phyloP scores from a whole-genome alignment of 1,140 invertebrate species.

The Drosophila pandora region DNA sequence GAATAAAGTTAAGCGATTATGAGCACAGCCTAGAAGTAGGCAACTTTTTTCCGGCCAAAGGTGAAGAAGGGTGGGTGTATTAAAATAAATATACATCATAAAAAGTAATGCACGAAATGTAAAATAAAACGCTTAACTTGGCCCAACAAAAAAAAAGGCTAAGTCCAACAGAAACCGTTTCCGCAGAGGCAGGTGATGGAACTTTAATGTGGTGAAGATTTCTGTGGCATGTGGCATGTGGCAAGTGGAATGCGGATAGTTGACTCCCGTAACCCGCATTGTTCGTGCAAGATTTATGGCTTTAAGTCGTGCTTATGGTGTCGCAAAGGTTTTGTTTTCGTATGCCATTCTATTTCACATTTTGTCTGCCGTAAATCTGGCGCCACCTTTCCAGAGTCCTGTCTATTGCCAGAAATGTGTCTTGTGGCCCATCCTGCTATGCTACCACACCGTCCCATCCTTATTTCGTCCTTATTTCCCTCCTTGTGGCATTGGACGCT shows the following conservation, averaged over 20 bases:
- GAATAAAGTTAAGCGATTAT: constrained; percentile 60
- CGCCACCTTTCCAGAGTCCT: constrained; percentile 63
- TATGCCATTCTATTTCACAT: constrained; percentile 36
- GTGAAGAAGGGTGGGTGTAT: background rate
- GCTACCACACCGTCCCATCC: background rate
- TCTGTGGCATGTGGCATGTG: background rate
- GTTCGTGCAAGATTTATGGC: constrained; percentile 36
- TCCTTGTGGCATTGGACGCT: background rate
- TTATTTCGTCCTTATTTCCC: constrained; percentile 1
- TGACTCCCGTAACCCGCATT: constrained; percentile 18
- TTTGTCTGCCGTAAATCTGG: constrained; percentile 57
- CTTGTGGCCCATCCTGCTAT: constrained; percentile 5
- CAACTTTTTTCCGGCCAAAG: constrained; percentile 37
- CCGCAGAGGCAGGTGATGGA: constrained; percentile 13
- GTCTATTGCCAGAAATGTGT: constrained; percentile 63
- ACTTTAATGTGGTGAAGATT: constrained; percentile 26
- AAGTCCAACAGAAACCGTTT: constrained; percentile 10
- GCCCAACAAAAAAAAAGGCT: constrained; percentile 1
- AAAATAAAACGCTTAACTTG: constrained; percentile 47
- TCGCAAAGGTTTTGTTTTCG: constrained; percentile 43
- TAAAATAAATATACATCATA: constrained; percentile 63
- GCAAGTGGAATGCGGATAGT: constrained; percentile 20
- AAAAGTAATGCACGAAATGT: constrained; percentile 43
- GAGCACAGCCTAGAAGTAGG: constrained; percentile 64
- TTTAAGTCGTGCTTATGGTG: constrained; percentile 39